These are phyloP conservation scores for Candidula unifasciata DNA, from an alignment of 2,888 invertebrate species.

Conservation along the genomic window DNA sequence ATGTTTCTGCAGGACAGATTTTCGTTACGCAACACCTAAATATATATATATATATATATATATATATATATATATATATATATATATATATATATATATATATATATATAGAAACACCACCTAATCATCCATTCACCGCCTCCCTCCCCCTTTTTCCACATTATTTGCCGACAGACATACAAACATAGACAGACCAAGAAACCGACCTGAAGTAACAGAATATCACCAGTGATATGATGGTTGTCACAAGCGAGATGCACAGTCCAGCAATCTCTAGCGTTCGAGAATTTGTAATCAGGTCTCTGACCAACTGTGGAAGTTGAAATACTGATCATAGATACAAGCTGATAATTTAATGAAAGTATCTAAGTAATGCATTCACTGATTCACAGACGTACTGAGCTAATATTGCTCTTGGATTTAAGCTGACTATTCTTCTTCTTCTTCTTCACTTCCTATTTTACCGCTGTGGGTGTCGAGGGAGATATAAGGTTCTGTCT, in stretches of 20 bases:
- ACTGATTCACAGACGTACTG: not conserved
- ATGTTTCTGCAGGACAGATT: no score
- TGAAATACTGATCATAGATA: not conserved
- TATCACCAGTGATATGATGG: slow-evolving; percentile 87
- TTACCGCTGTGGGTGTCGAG: no score
- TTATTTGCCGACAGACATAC: not conserved
- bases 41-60: no score
- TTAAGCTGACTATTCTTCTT: no score
- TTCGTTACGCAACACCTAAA: no score
- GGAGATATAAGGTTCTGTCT: no score
- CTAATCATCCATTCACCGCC: not conserved
- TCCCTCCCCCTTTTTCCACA: slow-evolving; percentile 25
- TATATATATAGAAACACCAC: no score
- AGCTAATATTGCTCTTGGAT: no score
- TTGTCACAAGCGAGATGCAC: slow-evolving; percentile 86
- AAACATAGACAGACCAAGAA: not conserved
- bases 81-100: no score
- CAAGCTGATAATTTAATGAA: not conserved
- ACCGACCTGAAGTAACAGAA: slow-evolving; percentile 89
- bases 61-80: no score
- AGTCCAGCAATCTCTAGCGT: slow-evolving; percentile 90
- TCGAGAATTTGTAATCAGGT: slow-evolving; percentile 82
- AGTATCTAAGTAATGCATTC: not conserved
- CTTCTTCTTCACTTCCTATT: no score
- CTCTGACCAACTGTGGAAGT: slow-evolving; percentile 81